A percentile compares a stretch with the other conserved stretches of the same genome.
phyloP scores from a whole-genome alignment of 2,888 invertebrate species.

The Thumatha senex region DNA sequence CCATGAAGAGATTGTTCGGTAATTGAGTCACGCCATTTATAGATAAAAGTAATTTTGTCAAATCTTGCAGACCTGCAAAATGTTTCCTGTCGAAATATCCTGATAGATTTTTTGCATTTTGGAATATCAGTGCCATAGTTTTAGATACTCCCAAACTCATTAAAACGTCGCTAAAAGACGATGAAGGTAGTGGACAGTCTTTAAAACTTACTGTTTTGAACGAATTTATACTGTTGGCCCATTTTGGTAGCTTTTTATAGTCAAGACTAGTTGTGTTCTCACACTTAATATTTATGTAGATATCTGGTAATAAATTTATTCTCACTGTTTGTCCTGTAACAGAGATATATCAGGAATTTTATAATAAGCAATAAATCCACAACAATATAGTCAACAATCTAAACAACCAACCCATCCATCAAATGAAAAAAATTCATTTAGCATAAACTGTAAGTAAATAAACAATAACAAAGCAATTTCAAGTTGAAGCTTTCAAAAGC shows the following conservation, averaged over 20 bases:
- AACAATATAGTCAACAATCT: not conserved
- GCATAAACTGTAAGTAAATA: too few relatives aligned
- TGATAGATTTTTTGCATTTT: conserved; percentile 78
- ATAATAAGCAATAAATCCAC: not conserved
- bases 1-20: conserved; percentile 84
- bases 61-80: conserved; percentile 81
- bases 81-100: conserved; percentile 83
- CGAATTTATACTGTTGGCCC: conserved; percentile 64
- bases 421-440: too few relatives aligned
- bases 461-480: too few relatives aligned
- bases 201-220: conserved; percentile 78
- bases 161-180: conserved; percentile 76
- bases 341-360: conserved; percentile 28
- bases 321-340: conserved; percentile 70
- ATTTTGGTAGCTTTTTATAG: conserved; percentile 74
- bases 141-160: conserved; percentile 72
- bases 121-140: conserved; percentile 81
- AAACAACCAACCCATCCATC: not conserved
- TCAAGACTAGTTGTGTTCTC: conserved; percentile 68
- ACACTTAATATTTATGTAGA: conserved; percentile 73
- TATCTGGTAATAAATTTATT: conserved; percentile 71
- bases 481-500: not conserved
- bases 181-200: conserved; percentile 80
- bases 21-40: conserved; percentile 85
- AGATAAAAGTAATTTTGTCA: conserved; percentile 82